phyloP scores from a whole-genome alignment of 2,888 invertebrate genomes.

The Entomobrya multifasciata region DNA sequence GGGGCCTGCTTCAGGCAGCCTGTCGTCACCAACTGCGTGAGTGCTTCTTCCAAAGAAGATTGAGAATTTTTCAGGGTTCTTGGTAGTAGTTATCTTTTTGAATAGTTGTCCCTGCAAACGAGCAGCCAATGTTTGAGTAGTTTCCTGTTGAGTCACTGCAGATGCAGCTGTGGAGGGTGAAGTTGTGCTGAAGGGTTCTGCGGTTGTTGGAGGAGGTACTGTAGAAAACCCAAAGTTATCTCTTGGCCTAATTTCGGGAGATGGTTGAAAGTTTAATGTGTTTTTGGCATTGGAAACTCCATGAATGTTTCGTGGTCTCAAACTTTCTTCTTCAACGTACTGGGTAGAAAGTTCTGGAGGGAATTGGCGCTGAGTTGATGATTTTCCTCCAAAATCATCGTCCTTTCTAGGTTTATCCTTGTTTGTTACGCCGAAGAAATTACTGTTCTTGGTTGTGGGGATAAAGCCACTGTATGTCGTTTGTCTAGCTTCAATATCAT shows the following conservation, averaged over 20 bases:
- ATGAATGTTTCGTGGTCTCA: constrained; percentile 58
- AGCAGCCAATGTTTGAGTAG: constrained; percentile 50
- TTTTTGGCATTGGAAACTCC: constrained; percentile 47
- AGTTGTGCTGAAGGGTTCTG: constrained; percentile 61
- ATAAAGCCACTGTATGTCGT: constrained; percentile 52
- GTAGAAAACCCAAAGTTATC: constrained; percentile 72
- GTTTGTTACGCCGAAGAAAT: constrained; percentile 31
- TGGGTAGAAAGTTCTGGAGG: constrained; percentile 58
- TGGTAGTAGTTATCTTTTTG: constrained; percentile 61
- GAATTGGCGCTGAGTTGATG: constrained; percentile 37
- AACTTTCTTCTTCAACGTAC: constrained; percentile 58
- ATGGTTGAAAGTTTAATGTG: constrained; percentile 14
- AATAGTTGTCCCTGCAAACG: constrained; percentile 48
- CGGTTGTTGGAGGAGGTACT: constrained; percentile 69
- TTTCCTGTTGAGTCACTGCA: constrained; percentile 56
- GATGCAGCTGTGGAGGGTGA: constrained; percentile 41
- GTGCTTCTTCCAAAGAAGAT: constrained; percentile 71
- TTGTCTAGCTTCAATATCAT: constrained; percentile 57
- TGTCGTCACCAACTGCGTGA: constrained; percentile 44
- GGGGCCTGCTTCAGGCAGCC: constrained; percentile 53
- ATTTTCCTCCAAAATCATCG: constrained; percentile 31
- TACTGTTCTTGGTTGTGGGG: constrained; percentile 40
- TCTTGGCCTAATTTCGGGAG: constrained; percentile 6
- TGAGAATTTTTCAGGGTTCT: constrained; percentile 67
- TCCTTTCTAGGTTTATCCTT: constrained; percentile 9